Evolutionary conservation across 2,888 invertebrate genomes (phyloP), one percentile per base, ranked within the genome.

Genomic region (Drosophila lacicola): DNA sequence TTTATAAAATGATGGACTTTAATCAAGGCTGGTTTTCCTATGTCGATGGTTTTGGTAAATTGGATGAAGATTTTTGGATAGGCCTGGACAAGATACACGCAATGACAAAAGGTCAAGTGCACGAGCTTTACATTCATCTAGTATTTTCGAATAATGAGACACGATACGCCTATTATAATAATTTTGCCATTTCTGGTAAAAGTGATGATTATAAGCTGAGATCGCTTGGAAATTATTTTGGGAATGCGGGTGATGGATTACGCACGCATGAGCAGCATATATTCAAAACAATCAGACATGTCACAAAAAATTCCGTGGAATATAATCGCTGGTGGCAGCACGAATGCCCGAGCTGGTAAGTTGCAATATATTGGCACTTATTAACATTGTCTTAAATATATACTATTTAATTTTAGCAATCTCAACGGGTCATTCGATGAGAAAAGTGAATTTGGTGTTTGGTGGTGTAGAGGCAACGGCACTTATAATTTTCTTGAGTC

Each of bases 301-400:
- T 55, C 14, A 45, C 39, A 0, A 36, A 49, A 17, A 49, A 39
- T 13, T 9, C 19, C 4, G 34, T 56, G 11, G 42, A 66, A 3
- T 71, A 66, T 29, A 71, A 66, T 39, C 73, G 67, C 8, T 71
- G 71, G 71, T 71, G 71, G 71, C 71, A 71, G 10, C 41, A 60
- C 29, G 34, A 34, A 5, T 36, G 66, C 19, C 60, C 71, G 8
- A 72, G 17, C 21, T 71, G 71, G 71, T 72, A 36, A 56, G 54
- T 36, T 13, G 10, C 6, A 6, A 19, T 13, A 10, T 49, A 19
- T 14, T 17, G 17, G 17, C 17, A 17, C 17, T 47, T 29, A 29
- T 29, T 25, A 29, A 29, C 8, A 8, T 29, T 29, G 29, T 8
- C 29, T 29, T 29, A 29, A 29, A 29, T 29, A 2, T 29, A 0